Conservation (phyloP, 1,140 invertebrate genomes). For the Cydia amplana region DNA sequence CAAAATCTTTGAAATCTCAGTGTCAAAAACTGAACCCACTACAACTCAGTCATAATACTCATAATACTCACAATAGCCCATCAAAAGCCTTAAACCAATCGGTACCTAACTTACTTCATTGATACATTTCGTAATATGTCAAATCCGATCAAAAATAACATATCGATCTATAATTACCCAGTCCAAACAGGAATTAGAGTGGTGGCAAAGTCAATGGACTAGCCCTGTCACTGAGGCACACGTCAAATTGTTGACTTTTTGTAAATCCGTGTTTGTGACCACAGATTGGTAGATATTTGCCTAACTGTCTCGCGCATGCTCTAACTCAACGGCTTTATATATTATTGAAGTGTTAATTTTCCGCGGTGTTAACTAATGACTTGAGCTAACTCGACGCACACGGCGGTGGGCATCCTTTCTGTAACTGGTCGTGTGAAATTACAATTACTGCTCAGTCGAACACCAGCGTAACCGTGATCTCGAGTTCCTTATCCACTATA, state of each 20-base stretch:
- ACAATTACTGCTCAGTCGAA: neutral
- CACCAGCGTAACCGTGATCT: neutral
- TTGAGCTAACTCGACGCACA: constrained; percentile 48
- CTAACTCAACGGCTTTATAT: constrained; percentile 59
- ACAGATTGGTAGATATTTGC: constrained; percentile 58
- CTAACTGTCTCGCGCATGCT: constrained; percentile 48
- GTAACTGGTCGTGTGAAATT: neutral
- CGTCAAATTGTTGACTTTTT: constrained; percentile 49
- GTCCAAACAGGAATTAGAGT: neutral
- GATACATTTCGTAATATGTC: neutral
- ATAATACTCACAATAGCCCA: too few relatives aligned
- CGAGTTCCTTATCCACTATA: neutral
- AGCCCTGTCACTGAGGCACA: constrained; percentile 37
- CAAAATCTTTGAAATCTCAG: too few relatives aligned
- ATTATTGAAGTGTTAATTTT: constrained; percentile 67
- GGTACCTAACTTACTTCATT: neutral
- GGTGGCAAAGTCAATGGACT: constrained; percentile 1
- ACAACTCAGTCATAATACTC: too few relatives aligned
- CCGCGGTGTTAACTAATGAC: constrained; percentile 53
- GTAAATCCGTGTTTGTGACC: constrained; percentile 52
- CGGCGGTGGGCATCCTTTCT: constrained; percentile 46
- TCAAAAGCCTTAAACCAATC: too few relatives aligned
- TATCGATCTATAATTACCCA: neutral
- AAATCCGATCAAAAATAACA: neutral
- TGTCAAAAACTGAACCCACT: too few relatives aligned